Percentiles rank a stretch among this genome's conserved stretches.
These are phyloP conservation scores for Cryptotis parvus DNA, from an alignment of 2,113 vertebrate species.

Conservation along the genomic window DNA sequence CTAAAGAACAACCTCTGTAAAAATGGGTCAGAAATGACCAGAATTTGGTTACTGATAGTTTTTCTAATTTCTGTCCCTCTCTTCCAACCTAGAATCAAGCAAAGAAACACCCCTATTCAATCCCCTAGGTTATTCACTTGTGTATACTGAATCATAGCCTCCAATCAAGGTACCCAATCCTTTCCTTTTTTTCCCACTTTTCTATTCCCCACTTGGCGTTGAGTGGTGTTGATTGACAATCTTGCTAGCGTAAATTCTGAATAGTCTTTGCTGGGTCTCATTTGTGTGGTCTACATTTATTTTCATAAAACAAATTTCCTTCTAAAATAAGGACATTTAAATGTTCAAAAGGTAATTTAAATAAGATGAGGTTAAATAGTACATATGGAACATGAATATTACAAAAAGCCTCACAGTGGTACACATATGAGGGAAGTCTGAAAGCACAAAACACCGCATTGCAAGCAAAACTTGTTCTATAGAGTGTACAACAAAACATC, in stretches of 20 bases:
- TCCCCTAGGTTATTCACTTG: too few species aligned
- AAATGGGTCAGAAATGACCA: not conserved
- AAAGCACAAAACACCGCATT: not conserved
- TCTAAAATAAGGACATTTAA: constrained; percentile 47
- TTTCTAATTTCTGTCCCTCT: not conserved
- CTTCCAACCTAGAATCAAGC: not conserved
- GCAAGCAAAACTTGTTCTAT: not conserved
- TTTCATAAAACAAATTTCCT: constrained; percentile 27
- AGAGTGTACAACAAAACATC: not conserved
- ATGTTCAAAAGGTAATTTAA: constrained; percentile 44
- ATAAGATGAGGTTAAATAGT: constrained; percentile 42
- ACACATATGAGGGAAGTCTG: constrained; percentile 20
- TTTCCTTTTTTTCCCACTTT: not conserved
- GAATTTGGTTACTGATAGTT: constrained; percentile 15
- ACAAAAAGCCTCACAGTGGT: constrained; percentile 12
- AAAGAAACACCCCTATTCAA: not conserved
- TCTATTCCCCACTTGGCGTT: not conserved
- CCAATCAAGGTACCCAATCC: not conserved
- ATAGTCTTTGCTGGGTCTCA: not conserved
- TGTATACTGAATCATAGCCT: too few species aligned
- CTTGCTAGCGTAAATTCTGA: not conserved
- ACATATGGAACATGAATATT: constrained; percentile 18
- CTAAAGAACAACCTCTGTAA: constrained; percentile 18
- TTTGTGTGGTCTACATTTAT: constrained; percentile 31
- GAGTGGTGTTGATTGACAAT: not conserved